phyloP scores from a whole-genome alignment of 2,797 vertebrate species.

The Rhodeus uyekii region DNA sequence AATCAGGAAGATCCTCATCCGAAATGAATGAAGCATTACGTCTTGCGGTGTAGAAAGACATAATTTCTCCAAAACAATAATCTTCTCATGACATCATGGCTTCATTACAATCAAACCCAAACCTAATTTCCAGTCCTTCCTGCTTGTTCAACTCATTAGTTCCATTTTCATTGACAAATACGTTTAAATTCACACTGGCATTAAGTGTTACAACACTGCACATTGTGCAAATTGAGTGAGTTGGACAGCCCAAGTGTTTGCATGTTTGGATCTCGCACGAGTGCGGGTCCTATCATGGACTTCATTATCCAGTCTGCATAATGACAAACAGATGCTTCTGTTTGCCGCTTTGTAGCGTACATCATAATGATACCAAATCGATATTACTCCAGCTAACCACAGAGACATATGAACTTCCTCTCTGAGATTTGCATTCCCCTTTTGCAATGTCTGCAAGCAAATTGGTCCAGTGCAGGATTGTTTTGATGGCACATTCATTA shows the following conservation, averaged over 20 bases:
- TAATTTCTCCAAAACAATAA: conserved; percentile 15
- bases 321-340: conserved; percentile 71
- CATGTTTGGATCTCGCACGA: conserved; percentile 65
- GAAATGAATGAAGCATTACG: conserved; percentile 11
- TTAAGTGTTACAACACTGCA: conserved; percentile 4
- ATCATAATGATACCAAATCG: conserved; percentile 60
- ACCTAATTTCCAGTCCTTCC: background rate
- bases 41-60: conserved; percentile 20
- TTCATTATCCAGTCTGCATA: conserved; percentile 68
- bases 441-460: conserved; percentile 36
- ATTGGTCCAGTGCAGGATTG: conserved; percentile 4
- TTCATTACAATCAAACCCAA: conserved; percentile 16
- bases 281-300: conserved; percentile 62
- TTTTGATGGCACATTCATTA: conserved; percentile 33
- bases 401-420: conserved; percentile 55
- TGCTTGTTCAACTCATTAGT: background rate
- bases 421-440: conserved; percentile 33
- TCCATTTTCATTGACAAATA: background rate
- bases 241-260: conserved; percentile 41
- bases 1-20: conserved; percentile 10
- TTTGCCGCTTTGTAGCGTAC: conserved; percentile 38
- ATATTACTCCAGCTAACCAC: conserved; percentile 62
- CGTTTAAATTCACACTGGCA: background rate
- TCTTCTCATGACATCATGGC: background rate
- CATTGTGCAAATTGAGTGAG: background rate